Base-by-base conservation (phyloP, 2,113 vertebrate genomes). In the Rhinolophus sinicus region DNA sequence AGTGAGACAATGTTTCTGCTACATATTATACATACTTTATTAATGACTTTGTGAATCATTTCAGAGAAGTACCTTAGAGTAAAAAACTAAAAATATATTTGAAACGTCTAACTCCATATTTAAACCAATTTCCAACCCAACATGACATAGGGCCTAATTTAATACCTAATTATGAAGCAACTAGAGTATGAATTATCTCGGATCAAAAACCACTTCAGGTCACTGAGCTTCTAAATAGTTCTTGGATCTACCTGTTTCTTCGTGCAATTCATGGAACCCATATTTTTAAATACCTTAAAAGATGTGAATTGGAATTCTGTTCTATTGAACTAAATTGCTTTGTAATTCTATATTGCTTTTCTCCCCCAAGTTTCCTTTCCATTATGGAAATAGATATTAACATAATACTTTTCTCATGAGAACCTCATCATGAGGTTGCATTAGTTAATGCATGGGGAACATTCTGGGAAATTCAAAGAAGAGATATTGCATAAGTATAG, bases 381-480 rank as follows among this genome's bases (percentile, higher is more conserved):
- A 19, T 10, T 90, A 19, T 88, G 65, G 93, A 83, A 95, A 77
- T 83, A 64, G 19, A 54, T 30, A 78, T 6, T 52, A 76, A 50
- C 3, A 40, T 65, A 28, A 89, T 10, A 77, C 15, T 30, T 70
- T 60, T 54, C 60, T 93, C 76, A 86, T 0, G 60, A 67, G 65
- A 52, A 86, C 83, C 12, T 50, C 11, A 69, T 75, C 96, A 52
- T 67, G 58, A 93, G 52, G 69, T 70, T 69, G 92, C 69, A 93
- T 90, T 97, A 88, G 77, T 89, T 75, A 73, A 80, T 80, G 44
- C 60, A 93, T 44, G 13, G 88, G 85, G 47, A 65, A 93, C 26
- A 93, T 84, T 93, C 82, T 95, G 65, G 69, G 73, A 94, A 88
- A 77, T 95, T 96, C 93, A 60, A n/a, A 92, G 86, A 56, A 85